These are phyloP conservation scores for Pyrgus malvae DNA, from an alignment of 2,888 invertebrate species.

Conservation along the genomic window DNA sequence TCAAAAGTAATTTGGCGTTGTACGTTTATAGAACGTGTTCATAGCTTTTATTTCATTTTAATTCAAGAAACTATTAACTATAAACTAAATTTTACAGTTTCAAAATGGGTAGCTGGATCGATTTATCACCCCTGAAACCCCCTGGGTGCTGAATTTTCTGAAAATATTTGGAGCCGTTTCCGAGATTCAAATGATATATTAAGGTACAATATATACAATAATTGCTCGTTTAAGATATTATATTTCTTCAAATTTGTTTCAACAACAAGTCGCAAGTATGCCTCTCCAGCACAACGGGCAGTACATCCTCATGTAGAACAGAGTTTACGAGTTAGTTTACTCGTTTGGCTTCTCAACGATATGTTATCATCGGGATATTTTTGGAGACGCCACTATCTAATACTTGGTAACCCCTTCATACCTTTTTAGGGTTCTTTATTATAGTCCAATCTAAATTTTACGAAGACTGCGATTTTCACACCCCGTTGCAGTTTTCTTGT, in stretches of 20 bases:
- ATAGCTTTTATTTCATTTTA: no score
- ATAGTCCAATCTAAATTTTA: slow-evolving; percentile 23
- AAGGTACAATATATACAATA: no score
- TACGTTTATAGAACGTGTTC: no score
- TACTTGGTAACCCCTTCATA: slow-evolving; percentile 47
- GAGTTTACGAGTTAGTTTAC: slow-evolving; percentile 68
- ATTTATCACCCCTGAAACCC: no score
- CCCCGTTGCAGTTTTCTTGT: slow-evolving; percentile 3
- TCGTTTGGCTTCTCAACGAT: slow-evolving; percentile 58
- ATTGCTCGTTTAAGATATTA: no score
- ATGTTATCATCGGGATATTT: slow-evolving; percentile 60
- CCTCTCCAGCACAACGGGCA: slow-evolving; percentile 32
- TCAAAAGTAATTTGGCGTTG: not conserved
- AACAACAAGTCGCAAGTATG: slow-evolving; percentile 48
- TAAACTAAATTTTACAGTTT: no score
- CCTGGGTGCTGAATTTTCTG: no score
- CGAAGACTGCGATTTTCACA: not conserved
- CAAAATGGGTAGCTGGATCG: no score
- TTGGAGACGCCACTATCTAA: slow-evolving; percentile 42
- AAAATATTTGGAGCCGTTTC: no score
- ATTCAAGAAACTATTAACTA: no score
- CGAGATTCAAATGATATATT: no score
- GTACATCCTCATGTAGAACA: slow-evolving; percentile 55
- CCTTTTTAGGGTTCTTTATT: slow-evolving; percentile 34
- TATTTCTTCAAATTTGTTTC: not conserved